phyloP scores from a whole-genome alignment of 2,797 vertebrate species.

The Liasis olivaceus region DNA sequence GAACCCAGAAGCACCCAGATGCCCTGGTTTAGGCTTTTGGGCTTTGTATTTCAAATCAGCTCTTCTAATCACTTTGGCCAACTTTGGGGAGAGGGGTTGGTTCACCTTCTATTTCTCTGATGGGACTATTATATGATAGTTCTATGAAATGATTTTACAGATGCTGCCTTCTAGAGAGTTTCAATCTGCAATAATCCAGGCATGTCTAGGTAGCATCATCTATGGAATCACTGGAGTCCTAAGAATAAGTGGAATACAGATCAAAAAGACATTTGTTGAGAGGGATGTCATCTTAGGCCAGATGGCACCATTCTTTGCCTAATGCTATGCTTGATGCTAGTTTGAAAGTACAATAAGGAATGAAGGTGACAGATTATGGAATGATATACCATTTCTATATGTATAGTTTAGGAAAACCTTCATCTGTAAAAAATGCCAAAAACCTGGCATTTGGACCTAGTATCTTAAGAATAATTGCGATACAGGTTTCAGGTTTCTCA shows the following conservation, averaged over 20 bases:
- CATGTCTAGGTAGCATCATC: background rate
- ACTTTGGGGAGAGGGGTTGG: background rate
- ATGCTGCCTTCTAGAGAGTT: background rate
- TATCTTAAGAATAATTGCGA: background rate
- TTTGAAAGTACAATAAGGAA: background rate
- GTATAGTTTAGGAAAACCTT: background rate
- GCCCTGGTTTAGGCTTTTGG: background rate
- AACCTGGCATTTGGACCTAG: background rate
- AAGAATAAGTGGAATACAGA: background rate
- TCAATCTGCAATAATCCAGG: no score
- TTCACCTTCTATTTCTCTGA: background rate
- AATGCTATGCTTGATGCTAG: background rate
- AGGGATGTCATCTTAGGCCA: background rate
- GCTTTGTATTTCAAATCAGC: background rate
- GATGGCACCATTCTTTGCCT: background rate
- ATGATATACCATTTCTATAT: background rate
- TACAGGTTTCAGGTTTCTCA: background rate
- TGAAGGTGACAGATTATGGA: background rate
- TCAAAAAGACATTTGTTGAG: background rate
- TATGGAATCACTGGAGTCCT: background rate
- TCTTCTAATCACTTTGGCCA: background rate
- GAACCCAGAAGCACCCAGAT: background rate
- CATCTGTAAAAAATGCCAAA: background rate
- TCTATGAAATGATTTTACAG: background rate
- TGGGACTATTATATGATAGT: background rate